Conservation (phyloP, 2,888 invertebrate species). For the Coenonympha glycerion region DNA sequence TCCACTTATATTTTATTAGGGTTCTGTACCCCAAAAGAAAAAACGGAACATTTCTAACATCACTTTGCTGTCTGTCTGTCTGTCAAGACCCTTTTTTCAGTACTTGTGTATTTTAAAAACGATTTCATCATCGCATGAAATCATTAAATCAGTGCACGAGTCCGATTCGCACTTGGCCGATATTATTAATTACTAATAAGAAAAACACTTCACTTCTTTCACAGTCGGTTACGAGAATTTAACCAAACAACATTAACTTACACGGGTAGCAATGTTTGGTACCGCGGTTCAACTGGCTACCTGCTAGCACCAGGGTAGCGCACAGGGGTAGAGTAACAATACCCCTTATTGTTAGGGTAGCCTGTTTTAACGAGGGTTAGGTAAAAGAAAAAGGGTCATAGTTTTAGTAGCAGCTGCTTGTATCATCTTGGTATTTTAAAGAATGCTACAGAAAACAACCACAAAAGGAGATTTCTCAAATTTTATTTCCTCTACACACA, state of each 20-base stretch:
- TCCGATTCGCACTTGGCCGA: not conserved
- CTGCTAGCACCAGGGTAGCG: not conserved
- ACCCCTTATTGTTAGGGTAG: not conserved
- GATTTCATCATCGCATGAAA: too few relatives aligned
- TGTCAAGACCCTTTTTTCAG: too few relatives aligned
- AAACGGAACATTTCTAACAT: too few relatives aligned
- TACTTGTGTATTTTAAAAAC: too few relatives aligned
- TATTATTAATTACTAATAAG: not conserved
- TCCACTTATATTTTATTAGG: too few relatives aligned
- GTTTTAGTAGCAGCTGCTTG: not conserved
- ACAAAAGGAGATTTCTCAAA: too few relatives aligned
- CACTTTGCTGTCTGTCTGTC: too few relatives aligned
- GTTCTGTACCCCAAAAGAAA: too few relatives aligned
- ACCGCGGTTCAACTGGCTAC: slow-evolving; percentile 1
- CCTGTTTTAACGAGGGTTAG: slow-evolving; percentile 1
- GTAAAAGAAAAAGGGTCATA: slow-evolving; percentile 1
- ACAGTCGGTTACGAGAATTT: not conserved
- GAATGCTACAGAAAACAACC: not conserved
- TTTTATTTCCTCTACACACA: too few relatives aligned
- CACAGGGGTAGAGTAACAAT: not conserved
- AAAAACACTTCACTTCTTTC: not conserved
- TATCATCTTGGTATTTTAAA: not conserved
- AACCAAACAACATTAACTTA: not conserved
- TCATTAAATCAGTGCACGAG: too few relatives aligned
- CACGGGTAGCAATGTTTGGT: slow-evolving; percentile 1